Base-by-base conservation (phyloP, 2,113 vertebrate species). In the Nothoprocta pentlandii region DNA sequence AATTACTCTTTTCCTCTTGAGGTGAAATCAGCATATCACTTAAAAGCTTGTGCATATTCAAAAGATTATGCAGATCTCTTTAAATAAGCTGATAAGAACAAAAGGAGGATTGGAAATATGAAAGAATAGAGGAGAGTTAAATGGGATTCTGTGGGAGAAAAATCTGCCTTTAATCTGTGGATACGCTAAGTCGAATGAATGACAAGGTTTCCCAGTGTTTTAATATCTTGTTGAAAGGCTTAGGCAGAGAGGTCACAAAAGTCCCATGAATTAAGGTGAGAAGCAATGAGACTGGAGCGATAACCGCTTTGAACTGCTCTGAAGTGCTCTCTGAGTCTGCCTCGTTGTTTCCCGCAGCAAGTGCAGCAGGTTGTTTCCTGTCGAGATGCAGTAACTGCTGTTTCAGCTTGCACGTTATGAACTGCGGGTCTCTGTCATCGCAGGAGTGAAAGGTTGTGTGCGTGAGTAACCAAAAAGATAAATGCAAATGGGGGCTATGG, bases 201-300 rank as follows among this genome's bases (percentile, higher is more conserved):
- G 92, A 74, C 22, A 61, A 34, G 69, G 25, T 77, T 92, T 92
- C 77, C 78, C 89, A 73, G 70, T 56, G 59, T 87, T 95, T 87
- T 94, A 95, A 90, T 95, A 94, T 87, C 74, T 2, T 91, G 61
- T 87, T 95, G 85, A 95, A 93, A 93, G 7, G 32, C 89, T 85
- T 89, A 75, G 86, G 75, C 21, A 46, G 69, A 62, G 47, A 46
- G 82, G 77, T 93, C 63, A 42, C 95, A 95, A 89, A 94, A 91
- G 89, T 92, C 91, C 53, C 36, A n/a, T 92, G 89, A 93, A 90
- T 90, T 93, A 93, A 95, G 74, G 77, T 86, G 71, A 2, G 1
- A 91, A 95, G 90, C 87, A 90, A 80, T 71, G 85, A 92, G 67
- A 47, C 59, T 86, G 62, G 46, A 88, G 93, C 76, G 94, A 59